Conservation (phyloP, 2,888 invertebrate species). For the Argynnis bischoffii region DNA sequence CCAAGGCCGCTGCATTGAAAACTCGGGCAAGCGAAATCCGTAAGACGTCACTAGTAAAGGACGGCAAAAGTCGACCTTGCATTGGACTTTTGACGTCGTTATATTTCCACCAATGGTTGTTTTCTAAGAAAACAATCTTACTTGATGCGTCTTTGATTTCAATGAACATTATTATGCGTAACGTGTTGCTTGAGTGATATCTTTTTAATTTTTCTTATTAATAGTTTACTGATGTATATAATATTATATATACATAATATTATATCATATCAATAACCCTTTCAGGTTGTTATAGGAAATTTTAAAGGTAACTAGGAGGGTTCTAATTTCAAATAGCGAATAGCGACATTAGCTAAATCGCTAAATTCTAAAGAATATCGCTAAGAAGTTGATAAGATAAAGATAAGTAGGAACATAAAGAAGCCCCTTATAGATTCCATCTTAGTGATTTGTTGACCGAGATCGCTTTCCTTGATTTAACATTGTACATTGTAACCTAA, state of each 20-base stretch:
- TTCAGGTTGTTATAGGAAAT: no score
- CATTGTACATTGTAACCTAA: background rate
- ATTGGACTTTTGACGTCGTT: conserved; percentile 15
- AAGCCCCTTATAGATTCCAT: background rate
- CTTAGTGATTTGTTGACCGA: conserved; percentile 11
- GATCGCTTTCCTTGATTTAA: conserved; percentile 7
- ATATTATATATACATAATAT: no score
- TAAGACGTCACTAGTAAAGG: conserved; percentile 30
- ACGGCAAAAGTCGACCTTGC: conserved; percentile 24
- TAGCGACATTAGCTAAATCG: no score
- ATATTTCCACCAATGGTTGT: conserved; percentile 1
- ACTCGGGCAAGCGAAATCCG: conserved; percentile 27
- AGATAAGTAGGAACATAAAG: background rate
- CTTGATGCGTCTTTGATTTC: background rate
- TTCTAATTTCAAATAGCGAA: no score
- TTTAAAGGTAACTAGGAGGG: no score
- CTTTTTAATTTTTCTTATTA: no score
- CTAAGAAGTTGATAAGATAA: no score
- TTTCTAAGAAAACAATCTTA: background rate
- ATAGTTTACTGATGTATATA: no score
- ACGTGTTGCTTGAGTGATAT: background rate
- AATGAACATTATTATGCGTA: background rate
- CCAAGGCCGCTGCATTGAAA: conserved; percentile 36
- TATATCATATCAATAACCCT: no score
- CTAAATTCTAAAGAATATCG: no score